Evolutionary conservation across 2,113 vertebrate genomes (phyloP).

Genomic region (Diglossa brunneiventris): DNA sequence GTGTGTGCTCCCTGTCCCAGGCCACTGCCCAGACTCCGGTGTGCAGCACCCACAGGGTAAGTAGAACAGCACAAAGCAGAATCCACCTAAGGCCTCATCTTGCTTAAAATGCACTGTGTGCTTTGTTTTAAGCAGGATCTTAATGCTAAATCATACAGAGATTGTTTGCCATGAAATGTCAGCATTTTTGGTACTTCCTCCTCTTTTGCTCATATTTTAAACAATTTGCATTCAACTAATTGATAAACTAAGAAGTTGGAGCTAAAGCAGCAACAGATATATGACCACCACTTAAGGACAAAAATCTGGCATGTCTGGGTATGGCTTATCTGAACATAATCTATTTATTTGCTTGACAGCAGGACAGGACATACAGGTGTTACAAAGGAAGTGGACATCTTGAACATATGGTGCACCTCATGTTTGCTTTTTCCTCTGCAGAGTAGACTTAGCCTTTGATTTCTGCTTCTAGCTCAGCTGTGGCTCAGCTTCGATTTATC

Average conservation of each 20-base stretch:
- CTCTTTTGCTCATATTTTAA: background rate
- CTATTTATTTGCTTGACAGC: background rate
- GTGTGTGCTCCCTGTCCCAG: accelerated
- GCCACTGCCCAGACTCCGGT: background rate
- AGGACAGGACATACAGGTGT: background rate
- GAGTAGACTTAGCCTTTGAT: background rate
- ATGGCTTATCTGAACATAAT: background rate
- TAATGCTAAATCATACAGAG: background rate
- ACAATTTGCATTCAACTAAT: background rate
- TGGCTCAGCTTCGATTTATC: background rate
- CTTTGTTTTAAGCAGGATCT: background rate
- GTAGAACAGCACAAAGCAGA: background rate
- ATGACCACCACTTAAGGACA: background rate
- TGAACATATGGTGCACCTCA: background rate
- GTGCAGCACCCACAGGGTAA: background rate
- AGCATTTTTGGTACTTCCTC: background rate
- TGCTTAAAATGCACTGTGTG: background rate
- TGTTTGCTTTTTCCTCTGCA: background rate
- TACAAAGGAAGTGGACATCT: background rate
- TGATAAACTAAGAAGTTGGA: background rate
- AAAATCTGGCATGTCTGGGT: accelerated
- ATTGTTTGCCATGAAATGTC: background rate
- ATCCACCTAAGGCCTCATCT: background rate
- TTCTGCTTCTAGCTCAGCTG: background rate
- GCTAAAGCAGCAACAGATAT: background rate